Base-by-base conservation (phyloP, 2,113 vertebrate species). In the Microcebus lehilahytsara region DNA sequence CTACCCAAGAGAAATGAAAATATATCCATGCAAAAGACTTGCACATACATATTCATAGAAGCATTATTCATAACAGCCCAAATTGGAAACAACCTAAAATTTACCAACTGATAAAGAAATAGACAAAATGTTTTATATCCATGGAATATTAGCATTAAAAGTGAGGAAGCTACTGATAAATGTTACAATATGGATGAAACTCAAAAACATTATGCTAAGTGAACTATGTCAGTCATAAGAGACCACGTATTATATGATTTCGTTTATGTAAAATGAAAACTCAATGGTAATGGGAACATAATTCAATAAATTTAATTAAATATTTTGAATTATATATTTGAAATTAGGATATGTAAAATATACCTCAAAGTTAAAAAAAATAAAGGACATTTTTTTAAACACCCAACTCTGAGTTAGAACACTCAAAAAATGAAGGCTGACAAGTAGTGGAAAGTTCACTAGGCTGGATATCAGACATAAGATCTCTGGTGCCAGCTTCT, bases 311-410 rank as follows among this genome's bases (percentile, higher is more conserved):
- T 87, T 71, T 87, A 72, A 2, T 30, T 42, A 93, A 53, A n/a
- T 25, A 46, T 51, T 42, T 13, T 93, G 6, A 42, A 51, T 67
- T 37, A 0, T 3, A 40, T 67, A 46, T 23, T 46, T 95, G 19
- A 86, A 95, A 80, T 85, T 49, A 51, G 75, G 69, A 72, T 66
- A 40, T 37, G 10, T 80, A 19, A 96, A 96, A 88, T 66, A 53
- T n/a, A 56, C 11, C 7, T 71, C 14, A 51, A 42, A 58, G 1
- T 62, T 46, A 32, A 85, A 92, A 84, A 49, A 32, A 32, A 64
- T 32, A 34, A 27, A 60, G 62, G 1, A 77, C 12, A 46, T 64
- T 94, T 62, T 58, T n/a, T 64, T 83, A 64, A 93, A n/a, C 0
- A 34, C 7, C 6, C 13, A 92, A 51, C 9, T 89, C 32, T 89